Percentiles rank a stretch among this genome's conserved stretches.
phyloP scores from a whole-genome alignment of 2,797 vertebrate genomes.

The Threskiornis aethiopicus region DNA sequence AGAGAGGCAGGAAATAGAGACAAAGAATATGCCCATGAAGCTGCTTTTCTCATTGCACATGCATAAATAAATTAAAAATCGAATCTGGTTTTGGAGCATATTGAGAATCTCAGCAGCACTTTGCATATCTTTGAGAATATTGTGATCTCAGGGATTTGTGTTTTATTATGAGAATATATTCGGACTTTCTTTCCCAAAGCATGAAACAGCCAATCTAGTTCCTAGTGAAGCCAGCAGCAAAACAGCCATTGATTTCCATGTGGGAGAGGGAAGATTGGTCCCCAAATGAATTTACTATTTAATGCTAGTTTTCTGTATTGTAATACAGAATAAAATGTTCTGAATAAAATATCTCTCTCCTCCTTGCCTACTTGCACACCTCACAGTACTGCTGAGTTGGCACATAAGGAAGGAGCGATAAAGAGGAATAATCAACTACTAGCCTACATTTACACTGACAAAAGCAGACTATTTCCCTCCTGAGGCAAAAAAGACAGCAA shows the following conservation, averaged over 20 bases:
- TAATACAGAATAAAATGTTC: background rate
- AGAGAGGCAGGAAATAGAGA: background rate
- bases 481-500: background rate
- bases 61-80: background rate
- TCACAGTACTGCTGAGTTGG: constrained; percentile 9
- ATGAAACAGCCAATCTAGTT: background rate
- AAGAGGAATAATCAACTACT: constrained; percentile 6
- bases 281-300: background rate
- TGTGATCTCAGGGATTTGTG: background rate
- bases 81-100: background rate
- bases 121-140: constrained; percentile 1
- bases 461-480: constrained; percentile 4
- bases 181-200: background rate
- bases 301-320: background rate
- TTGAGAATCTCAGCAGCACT: background rate
- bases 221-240: background rate
- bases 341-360: background rate
- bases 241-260: background rate
- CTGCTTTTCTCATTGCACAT: background rate
- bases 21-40: background rate
- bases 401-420: background rate
- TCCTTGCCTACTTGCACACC: background rate
- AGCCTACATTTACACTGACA: background rate
- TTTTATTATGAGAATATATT: background rate
- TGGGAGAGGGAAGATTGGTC: background rate